A percentile compares a stretch with the other conserved stretches of the same genome.
phyloP scores from a whole-genome alignment of 2,888 invertebrate genomes.

The Loripinus fragilis region DNA sequence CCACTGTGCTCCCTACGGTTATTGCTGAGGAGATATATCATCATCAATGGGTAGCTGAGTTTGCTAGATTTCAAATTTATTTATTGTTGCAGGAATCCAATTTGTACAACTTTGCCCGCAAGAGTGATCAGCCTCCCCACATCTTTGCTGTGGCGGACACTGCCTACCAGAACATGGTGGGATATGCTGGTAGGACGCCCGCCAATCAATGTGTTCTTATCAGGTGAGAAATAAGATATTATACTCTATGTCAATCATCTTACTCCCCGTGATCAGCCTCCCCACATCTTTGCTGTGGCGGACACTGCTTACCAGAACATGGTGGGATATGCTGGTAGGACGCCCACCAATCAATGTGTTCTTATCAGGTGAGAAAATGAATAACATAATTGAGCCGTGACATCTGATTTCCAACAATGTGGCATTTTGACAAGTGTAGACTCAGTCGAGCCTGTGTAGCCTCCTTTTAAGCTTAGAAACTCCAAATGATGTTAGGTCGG shows the following conservation, averaged over 20 bases:
- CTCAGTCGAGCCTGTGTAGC: no score
- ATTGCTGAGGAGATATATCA: no score
- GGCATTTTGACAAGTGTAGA: no score
- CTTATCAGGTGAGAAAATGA: conserved; percentile 78
- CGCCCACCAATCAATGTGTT: conserved; percentile 78
- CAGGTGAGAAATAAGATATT: conserved; percentile 75
- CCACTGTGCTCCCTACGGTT: no score
- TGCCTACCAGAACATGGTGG: conserved; percentile 79
- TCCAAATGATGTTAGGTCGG: no score
- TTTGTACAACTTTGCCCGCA: conserved; percentile 71
- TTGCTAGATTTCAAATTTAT: no score
- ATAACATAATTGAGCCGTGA: no score
- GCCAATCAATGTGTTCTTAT: conserved; percentile 81
- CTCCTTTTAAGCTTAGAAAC: no score
- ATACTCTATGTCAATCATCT: no score
- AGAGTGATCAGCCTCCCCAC: conserved; percentile 77
- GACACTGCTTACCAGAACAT: conserved; percentile 80
- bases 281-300: conserved; percentile 82
- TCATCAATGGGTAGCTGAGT: no score
- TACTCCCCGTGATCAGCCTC: conserved; percentile 74
- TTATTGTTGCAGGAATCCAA: conserved; percentile 62
- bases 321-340: conserved; percentile 72
- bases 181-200: conserved; percentile 70
- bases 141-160: conserved; percentile 82
- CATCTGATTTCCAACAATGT: no score